Base-by-base conservation (phyloP, 2,888 invertebrate genomes). In the Orchesellides sinensis region DNA sequence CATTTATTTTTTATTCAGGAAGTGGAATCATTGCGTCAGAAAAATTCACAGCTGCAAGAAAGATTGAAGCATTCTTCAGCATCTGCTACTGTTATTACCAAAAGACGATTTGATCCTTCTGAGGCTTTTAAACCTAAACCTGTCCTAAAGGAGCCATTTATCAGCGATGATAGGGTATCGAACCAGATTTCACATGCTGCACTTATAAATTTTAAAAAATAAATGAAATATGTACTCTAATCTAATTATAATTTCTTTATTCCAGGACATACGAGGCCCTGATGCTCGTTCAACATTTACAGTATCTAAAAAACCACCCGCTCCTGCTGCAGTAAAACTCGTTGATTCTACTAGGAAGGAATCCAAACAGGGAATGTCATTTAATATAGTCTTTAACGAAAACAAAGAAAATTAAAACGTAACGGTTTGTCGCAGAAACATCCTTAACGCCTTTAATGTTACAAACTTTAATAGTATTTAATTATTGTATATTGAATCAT, bases 31-130 rank as follows among this genome's bases (percentile, higher is more conserved):
- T 32, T 75, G 12, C 49, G 65, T 1, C 63, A 75, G n/a, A 49
- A 65, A 17, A 17, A 32, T 12, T 27, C 32, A 5, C 68, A 80
- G 6, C 72, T 83, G 5, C 32, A 70, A 23, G 70, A 63, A 10
- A 80, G 61, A 68, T 32, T 56, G 3, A 12, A 29, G 14, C 66
- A 83, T 35, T 5, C 72, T n/a, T 25, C 8, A 6, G 2, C 47
- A 21, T 0, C 14, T 10, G 32, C 52, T 3, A 23, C 56, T n/a
- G 40, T 40, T n/a, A n/a, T n/a, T 63, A n/a, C 63, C 1, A 6
- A 6, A 14, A 29, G 83, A n/a, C 29, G 72, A 12, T 74, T 83
- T 45, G 80, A 83, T 59, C 80, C 80, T 3, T 75, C 70, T 5
- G 69, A 80, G 27, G 83, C 83, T 23, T 83, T 83, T 35, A 80